These are phyloP conservation scores for Siniperca obscura DNA, from an alignment of 2,797 vertebrate species.

Conservation along the genomic window DNA sequence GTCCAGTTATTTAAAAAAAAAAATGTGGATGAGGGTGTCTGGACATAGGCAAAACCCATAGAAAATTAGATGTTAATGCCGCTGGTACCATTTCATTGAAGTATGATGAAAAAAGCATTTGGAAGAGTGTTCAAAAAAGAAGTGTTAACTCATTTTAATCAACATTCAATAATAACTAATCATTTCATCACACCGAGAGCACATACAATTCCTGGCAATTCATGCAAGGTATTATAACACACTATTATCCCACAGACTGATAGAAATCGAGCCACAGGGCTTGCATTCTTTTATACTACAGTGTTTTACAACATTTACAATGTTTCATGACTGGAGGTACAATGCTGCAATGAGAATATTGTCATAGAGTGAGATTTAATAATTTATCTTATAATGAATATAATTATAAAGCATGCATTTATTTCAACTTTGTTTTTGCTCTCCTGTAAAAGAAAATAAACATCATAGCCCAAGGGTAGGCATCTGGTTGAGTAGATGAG, in stretches of 20 bases:
- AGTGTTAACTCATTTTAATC: conserved; percentile 39
- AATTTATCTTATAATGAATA: background rate
- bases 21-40: background rate
- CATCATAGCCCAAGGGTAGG: conserved; percentile 11
- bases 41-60: background rate
- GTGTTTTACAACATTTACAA: conserved; percentile 17
- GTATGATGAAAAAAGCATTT: conserved; percentile 6
- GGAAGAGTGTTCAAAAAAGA: background rate
- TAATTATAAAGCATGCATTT: conserved; percentile 1
- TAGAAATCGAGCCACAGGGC: background rate
- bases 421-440: conserved; percentile 8
- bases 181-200: conserved; percentile 41
- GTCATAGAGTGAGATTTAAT: background rate
- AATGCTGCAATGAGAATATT: background rate
- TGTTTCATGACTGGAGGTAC: conserved; percentile 8
- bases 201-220: conserved; percentile 36
- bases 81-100: conserved; percentile 5
- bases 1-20: background rate
- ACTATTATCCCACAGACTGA: conserved; percentile 30
- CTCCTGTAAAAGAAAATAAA: conserved; percentile 26
- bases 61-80: conserved; percentile 13
- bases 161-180: conserved; percentile 41
- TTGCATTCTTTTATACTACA: conserved; percentile 1
- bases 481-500: conserved; percentile 39
- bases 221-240: conserved; percentile 36